These are phyloP conservation scores for Brachyrhaphis roseni DNA, from an alignment of 2,797 vertebrate species.

Conservation along the genomic window DNA sequence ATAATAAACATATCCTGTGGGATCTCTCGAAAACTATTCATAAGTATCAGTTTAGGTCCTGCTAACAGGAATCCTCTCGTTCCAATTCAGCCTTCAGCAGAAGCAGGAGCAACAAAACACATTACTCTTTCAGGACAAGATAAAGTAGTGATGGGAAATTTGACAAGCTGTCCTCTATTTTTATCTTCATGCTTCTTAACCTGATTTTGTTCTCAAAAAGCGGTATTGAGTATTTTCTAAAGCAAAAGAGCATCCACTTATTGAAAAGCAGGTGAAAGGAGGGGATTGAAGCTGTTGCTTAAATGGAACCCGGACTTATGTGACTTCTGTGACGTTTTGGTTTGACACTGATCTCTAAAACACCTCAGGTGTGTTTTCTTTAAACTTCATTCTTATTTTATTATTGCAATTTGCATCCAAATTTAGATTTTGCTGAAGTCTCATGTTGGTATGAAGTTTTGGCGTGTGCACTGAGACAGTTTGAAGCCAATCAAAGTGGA, in stretches of 20 bases:
- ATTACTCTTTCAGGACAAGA: slow-evolving; percentile 17
- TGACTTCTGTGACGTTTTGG: not conserved
- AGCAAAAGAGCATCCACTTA: slow-evolving; percentile 31
- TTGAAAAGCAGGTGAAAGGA: slow-evolving; percentile 42
- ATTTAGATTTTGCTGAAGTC: not conserved
- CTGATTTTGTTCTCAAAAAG: slow-evolving; percentile 27
- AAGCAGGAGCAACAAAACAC: slow-evolving; percentile 34
- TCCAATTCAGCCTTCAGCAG: slow-evolving; percentile 54
- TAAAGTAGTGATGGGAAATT: slow-evolving; percentile 37
- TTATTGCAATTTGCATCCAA: not conserved
- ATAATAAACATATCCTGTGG: slow-evolving; percentile 65
- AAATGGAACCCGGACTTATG: slow-evolving; percentile 9
- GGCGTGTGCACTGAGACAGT: not conserved
- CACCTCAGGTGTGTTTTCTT: not conserved
- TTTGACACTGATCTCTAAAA: not conserved
- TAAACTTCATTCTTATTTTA: not conserved
- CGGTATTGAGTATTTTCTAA: slow-evolving; percentile 23
- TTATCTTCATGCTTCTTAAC: slow-evolving; percentile 27
- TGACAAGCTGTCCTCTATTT: slow-evolving; percentile 18
- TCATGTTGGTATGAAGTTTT: not conserved
- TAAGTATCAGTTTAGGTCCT: slow-evolving; percentile 33
- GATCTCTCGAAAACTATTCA: slow-evolving; percentile 63
- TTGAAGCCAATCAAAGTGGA: not conserved
- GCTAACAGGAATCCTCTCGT: slow-evolving; percentile 44
- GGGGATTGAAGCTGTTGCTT: slow-evolving; percentile 52